Percentiles rank a stretch among this genome's conserved stretches.
Conservation (phyloP, 2,888 invertebrate genomes). For the Acleris holmiana region DNA sequence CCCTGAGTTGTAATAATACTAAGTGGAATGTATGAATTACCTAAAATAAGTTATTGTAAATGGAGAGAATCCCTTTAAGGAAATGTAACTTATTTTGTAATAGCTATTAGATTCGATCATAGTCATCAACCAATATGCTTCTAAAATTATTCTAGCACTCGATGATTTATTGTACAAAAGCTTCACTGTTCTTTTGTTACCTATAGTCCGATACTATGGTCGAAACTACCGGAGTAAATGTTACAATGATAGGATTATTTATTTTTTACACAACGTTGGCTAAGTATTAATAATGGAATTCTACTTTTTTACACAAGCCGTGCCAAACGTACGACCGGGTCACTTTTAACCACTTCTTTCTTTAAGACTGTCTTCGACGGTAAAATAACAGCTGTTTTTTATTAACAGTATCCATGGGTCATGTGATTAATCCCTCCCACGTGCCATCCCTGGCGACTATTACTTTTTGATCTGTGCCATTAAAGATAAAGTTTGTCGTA, state of each 20-base stretch:
- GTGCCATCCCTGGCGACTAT: no score
- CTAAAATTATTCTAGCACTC: no score
- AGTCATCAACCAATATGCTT: background rate
- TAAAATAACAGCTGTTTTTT: no score
- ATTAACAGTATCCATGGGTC: no score
- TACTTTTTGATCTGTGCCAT: no score
- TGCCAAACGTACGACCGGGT: constrained; percentile 63
- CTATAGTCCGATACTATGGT: constrained; percentile 23
- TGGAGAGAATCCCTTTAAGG: constrained; percentile 15
- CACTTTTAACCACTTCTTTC: constrained; percentile 39
- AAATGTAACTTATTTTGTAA: constrained; percentile 21
- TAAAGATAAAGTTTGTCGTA: no score
- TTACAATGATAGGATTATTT: constrained; percentile 45
- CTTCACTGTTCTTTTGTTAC: background rate
- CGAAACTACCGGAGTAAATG: constrained; percentile 26
- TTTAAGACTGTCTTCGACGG: no score
- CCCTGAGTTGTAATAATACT: constrained; percentile 7
- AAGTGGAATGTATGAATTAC: constrained; percentile 19
- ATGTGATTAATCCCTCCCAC: no score
- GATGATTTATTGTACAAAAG: no score
- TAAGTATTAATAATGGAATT: constrained; percentile 61
- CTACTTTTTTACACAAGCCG: constrained; percentile 64
- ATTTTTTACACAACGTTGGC: constrained; percentile 50
- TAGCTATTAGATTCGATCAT: constrained; percentile 23
- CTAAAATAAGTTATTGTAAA: constrained; percentile 29